phyloP scores from a whole-genome alignment of 2,113 vertebrate species.

The Meriones unguiculatus region DNA sequence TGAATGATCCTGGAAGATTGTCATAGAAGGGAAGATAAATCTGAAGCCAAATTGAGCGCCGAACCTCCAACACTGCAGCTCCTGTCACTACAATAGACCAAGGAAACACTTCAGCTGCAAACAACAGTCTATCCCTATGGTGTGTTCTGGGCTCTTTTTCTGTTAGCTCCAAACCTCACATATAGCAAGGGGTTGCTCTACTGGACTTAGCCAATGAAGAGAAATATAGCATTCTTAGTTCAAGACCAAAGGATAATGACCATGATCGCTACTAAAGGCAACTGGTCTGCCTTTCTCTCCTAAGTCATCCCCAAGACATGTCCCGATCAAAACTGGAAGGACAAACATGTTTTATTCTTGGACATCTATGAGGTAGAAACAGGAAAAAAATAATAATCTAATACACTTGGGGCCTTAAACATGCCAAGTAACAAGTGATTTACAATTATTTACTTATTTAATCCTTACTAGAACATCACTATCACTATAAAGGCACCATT shows the following conservation, averaged over 20 bases:
- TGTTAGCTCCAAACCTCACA: not conserved
- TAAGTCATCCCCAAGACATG: not conserved
- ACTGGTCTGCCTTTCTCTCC: not conserved
- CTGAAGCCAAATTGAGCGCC: not conserved
- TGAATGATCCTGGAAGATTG: not conserved
- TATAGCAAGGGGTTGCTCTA: not conserved
- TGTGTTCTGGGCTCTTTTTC: not conserved
- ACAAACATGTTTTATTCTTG: not conserved
- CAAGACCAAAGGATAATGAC: not conserved
- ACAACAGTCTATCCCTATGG: not conserved
- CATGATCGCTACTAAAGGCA: not conserved
- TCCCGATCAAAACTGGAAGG: not conserved
- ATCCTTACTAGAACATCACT: not conserved
- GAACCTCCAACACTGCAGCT: not conserved
- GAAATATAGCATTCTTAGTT: not conserved
- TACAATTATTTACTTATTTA: not conserved
- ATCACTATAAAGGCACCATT: not conserved
- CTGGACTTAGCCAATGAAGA: conserved; percentile 7
- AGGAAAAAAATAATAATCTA: not conserved
- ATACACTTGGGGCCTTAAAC: not conserved
- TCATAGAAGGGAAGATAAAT: not conserved
- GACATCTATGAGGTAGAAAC: not conserved
- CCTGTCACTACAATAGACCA: not conserved
- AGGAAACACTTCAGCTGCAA: not conserved
- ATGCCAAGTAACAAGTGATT: not conserved